These are phyloP conservation scores for Enteromius anoplus DNA, from an alignment of 2,797 vertebrate species.

Conservation along the genomic window DNA sequence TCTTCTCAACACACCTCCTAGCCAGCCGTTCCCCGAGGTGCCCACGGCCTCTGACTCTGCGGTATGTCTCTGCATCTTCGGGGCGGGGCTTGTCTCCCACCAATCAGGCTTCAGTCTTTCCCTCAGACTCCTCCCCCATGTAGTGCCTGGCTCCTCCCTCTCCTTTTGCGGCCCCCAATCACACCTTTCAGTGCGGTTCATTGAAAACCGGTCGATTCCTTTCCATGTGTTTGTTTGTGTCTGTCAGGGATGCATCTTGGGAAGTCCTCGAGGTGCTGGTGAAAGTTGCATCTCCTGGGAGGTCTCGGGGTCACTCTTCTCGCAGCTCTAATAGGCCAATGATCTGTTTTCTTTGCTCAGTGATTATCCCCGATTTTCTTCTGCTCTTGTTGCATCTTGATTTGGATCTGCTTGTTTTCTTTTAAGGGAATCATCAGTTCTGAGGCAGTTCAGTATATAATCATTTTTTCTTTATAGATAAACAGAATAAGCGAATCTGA, in stretches of 20 bases:
- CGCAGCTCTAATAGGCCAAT: constrained; percentile 11
- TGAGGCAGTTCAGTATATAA: neutral
- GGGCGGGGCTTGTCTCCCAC: constrained; percentile 63
- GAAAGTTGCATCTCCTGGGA: neutral
- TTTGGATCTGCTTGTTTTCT: neutral
- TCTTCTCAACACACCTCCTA: constrained; percentile 83
- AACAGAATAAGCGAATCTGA: neutral
- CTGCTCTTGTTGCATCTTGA: constrained; percentile 12
- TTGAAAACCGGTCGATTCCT: constrained; percentile 34
- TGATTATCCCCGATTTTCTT: constrained; percentile 24
- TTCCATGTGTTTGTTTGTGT: constrained; percentile 27
- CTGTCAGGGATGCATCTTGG: constrained; percentile 30
- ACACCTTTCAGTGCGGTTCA: constrained; percentile 44
- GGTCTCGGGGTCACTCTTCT: constrained; percentile 1
- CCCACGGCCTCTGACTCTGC: constrained; percentile 83
- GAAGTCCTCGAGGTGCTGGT: neutral
- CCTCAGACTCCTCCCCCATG: constrained; percentile 58
- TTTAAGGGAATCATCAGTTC: neutral
- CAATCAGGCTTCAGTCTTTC: constrained; percentile 60
- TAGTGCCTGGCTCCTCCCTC: constrained; percentile 65
- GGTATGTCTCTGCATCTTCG: constrained; percentile 80
- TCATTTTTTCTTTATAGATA: neutral
- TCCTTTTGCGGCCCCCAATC: constrained; percentile 63
- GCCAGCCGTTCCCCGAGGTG: constrained; percentile 84
- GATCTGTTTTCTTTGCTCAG: neutral